Evolutionary conservation across 2,797 vertebrate genomes (phyloP).

Genomic region (Trachops cirrhosus): DNA sequence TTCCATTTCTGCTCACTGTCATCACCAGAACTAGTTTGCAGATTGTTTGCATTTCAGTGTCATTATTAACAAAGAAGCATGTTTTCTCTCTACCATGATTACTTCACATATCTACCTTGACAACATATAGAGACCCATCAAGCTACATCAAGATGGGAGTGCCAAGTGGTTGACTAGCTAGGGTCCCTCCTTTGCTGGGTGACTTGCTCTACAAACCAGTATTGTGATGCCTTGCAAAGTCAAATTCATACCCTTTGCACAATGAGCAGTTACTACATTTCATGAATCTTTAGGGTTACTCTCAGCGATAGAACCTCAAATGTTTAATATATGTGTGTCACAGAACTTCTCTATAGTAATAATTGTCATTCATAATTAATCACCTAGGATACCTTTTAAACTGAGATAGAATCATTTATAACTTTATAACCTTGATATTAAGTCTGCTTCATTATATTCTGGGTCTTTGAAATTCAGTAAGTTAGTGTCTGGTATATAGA

Average conservation of each 20-base stretch:
- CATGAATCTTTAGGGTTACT: background rate
- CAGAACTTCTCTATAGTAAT: background rate
- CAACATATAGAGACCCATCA: background rate
- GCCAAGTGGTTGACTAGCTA: background rate
- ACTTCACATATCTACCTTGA: background rate
- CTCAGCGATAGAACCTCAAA: background rate
- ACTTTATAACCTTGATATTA: background rate
- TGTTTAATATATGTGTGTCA: background rate
- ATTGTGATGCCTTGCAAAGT: background rate
- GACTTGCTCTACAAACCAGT: background rate
- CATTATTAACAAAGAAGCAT: background rate
- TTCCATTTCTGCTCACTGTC: background rate
- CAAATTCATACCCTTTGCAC: conserved; percentile 25
- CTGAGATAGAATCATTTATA: background rate
- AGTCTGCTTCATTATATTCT: background rate
- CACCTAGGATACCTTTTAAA: background rate
- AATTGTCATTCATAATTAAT: background rate
- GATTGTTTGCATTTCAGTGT: background rate
- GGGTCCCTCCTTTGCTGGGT: background rate
- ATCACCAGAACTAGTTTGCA: background rate
- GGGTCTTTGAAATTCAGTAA: conserved; percentile 5
- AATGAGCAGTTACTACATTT: background rate
- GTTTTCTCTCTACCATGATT: background rate
- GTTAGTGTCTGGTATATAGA: background rate
- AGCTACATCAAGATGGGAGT: background rate